Conservation (phyloP, 2,888 invertebrate genomes). For the Pristionchus exspectatus region DNA sequence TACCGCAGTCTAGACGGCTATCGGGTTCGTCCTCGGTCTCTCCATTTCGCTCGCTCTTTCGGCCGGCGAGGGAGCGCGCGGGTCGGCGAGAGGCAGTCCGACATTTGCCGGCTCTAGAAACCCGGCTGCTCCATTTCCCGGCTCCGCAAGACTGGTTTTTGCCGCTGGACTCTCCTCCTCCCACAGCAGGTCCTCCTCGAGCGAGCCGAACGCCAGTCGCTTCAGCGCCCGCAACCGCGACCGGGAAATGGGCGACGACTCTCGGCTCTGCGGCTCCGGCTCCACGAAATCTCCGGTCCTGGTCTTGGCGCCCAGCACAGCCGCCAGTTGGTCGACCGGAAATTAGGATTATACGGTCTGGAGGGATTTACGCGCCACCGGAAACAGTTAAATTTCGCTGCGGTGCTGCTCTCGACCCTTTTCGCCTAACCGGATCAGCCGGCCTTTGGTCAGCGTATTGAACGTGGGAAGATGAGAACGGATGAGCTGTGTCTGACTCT, state of each 20-base stretch:
- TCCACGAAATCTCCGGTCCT: background rate
- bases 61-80: background rate
- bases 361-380: background rate
- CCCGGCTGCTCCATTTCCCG: too few species aligned
- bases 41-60: background rate
- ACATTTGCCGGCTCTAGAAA: background rate
- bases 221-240: conserved; percentile 28
- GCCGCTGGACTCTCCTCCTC: background rate
- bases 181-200: conserved; percentile 28
- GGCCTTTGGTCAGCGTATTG: too few species aligned
- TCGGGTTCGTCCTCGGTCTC: background rate
- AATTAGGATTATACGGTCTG: background rate
- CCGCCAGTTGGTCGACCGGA: conserved; percentile 14
- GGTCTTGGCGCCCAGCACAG: background rate
- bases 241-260: background rate
- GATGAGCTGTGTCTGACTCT: too few species aligned
- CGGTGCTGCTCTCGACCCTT: background rate
- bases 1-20: background rate
- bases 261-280: background rate
- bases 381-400: background rate
- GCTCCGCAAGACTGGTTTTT: background rate
- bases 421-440: conserved; percentile 40
- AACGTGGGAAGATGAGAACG: too few species aligned
- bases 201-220: conserved; percentile 2
- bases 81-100: background rate